These are phyloP conservation scores for Acronicta psi DNA, from an alignment of 2,888 invertebrate genomes.

Conservation along the genomic window DNA sequence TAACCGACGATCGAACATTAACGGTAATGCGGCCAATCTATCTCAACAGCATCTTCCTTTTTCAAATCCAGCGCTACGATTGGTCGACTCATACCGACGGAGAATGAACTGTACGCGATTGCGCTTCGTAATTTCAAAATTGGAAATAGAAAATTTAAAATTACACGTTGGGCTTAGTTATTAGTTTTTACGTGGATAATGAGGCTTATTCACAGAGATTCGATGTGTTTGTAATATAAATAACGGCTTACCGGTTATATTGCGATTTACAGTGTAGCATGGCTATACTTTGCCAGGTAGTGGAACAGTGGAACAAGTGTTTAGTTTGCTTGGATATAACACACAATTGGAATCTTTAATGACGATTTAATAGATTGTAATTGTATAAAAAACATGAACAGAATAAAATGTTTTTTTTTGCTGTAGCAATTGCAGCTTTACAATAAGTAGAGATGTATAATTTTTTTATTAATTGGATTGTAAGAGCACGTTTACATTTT, in stretches of 20 bases:
- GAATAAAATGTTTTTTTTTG: too few species aligned
- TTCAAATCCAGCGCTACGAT: slow-evolving; percentile 63
- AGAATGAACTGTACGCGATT: slow-evolving; percentile 53
- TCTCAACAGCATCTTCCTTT: slow-evolving; percentile 68
- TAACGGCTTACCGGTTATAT: slow-evolving; percentile 47
- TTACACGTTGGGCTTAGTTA: slow-evolving; percentile 63
- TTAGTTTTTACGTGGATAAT: slow-evolving; percentile 64
- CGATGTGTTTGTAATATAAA: slow-evolving; percentile 55
- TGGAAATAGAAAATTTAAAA: slow-evolving; percentile 73
- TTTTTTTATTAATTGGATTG: too few species aligned
- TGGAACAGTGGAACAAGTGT: too few species aligned
- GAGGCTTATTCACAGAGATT: slow-evolving; percentile 57
- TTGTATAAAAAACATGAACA: too few species aligned
- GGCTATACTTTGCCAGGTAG: slow-evolving; percentile 6
- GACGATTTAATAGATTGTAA: too few species aligned
- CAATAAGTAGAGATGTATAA: too few species aligned
- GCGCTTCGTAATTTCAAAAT: slow-evolving; percentile 69
- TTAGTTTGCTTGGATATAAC: too few species aligned
- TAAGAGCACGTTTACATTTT: too few species aligned
- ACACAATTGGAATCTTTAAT: too few species aligned
- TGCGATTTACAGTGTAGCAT: slow-evolving; percentile 29
- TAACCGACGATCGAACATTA: slow-evolving; percentile 52
- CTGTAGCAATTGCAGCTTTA: too few species aligned
- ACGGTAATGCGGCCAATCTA: slow-evolving; percentile 64
- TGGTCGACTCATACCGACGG: slow-evolving; percentile 48